Evolutionary conservation across 2,797 vertebrate genomes (phyloP), one percentile per base, ranked within the genome.

Genomic region (Notolabrus celidotus): DNA sequence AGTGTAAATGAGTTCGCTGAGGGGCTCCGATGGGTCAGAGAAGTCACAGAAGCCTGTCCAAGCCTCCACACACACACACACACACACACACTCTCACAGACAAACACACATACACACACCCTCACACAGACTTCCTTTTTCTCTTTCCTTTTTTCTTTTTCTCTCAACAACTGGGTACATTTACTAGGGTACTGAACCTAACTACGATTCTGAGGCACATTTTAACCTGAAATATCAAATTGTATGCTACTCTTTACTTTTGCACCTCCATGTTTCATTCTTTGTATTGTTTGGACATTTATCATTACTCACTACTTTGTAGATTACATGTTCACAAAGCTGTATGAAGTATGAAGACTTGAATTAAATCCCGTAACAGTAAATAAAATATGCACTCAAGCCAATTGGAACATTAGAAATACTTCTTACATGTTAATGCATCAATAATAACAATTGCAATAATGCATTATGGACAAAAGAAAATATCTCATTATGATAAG

Each of bases 21-120:
- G 74, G 70, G 49, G 64, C 58, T 67, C 63, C 75, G 74, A 62
- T 77, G 83, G 87, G 75, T 79, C 72, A 82, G 23, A 10, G 43
- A 59, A 71, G 83, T 77, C 76, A 76, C 60, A 74, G 51, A 57
- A 81, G 74, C 74, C 67, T 67, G 60, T 76, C 74, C 93, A 92
- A 88, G 76, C 91, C 80, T 36, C n/a, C 61, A 42, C 11, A 25
- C 31, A 17, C 17, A 31, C 27, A 55, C 41, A 33, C 25, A 15
- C 25, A 60, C 57, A 49, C 46, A 42, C 43, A 39, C 29, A 33
- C 38, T 29, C 41, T 33, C 58, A 60, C n/a, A 46, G 25, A 31
- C 27, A 51, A 14, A 51, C 17, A 66, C 62, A 45, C 41, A 47
- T 46, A 41, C 54, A 29, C 49, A 53, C 11, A 9, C 8, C 9